Evolutionary conservation across 2,113 vertebrate species (phyloP).

Genomic region (Sakesphorus luctuosus): DNA sequence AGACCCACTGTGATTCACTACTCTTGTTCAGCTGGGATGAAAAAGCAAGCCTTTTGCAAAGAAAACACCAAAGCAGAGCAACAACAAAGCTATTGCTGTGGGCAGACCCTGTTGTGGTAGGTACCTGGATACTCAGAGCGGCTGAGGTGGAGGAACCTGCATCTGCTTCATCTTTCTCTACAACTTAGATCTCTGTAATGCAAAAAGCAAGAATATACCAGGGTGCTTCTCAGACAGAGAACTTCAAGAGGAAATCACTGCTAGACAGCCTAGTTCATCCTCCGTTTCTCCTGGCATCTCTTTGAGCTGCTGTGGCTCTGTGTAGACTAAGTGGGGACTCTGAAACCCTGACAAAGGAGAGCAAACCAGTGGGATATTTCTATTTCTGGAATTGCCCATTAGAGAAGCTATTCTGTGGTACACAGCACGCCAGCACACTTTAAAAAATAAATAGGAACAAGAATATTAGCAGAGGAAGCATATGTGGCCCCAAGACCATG

Average conservation of each 20-base stretch:
- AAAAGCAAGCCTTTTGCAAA: background rate
- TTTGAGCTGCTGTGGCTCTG: background rate
- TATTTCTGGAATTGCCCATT: conserved; percentile 69
- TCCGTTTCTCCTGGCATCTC: background rate
- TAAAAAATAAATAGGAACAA: conserved; percentile 63
- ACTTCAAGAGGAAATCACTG: conserved; percentile 19
- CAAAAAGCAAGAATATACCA: background rate
- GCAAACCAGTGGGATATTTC: conserved; percentile 43
- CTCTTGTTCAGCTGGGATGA: background rate
- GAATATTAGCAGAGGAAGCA: conserved; percentile 58
- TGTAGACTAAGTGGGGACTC: background rate
- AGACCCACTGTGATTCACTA: background rate
- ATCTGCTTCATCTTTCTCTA: background rate
- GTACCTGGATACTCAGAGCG: background rate
- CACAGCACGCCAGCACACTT: conserved; percentile 22
- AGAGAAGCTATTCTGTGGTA: conserved; percentile 42
- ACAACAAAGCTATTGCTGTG: background rate
- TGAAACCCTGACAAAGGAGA: conserved; percentile 36
- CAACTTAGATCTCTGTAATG: background rate
- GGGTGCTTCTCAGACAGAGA: background rate
- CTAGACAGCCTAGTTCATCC: fast-evolving
- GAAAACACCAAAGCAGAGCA: background rate
- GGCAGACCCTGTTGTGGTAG: background rate
- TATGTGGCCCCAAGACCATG: conserved; percentile 50
- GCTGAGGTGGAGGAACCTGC: background rate